Evolutionary conservation across 1,140 invertebrate genomes (phyloP).

Genomic region (Armadillidium nasatum): DNA sequence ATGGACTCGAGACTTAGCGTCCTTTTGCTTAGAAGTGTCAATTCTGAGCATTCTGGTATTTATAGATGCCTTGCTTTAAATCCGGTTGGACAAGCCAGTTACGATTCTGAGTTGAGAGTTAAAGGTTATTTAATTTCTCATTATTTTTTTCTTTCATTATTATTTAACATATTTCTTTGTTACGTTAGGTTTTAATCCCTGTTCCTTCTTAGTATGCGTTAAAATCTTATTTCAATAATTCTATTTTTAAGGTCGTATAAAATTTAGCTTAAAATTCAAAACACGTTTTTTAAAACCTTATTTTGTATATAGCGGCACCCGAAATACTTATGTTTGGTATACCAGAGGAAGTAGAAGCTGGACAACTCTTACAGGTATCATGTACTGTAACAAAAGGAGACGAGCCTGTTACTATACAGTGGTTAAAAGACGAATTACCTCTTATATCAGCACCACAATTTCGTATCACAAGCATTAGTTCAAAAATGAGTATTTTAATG

Average conservation of each 20-base stretch:
- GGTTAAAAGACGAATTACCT: conserved; percentile 51
- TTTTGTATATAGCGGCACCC: conserved; percentile 28
- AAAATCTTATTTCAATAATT: too few species aligned
- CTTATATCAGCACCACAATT: conserved; percentile 24
- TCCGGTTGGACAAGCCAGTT: conserved; percentile 26
- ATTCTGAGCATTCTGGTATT: conserved; percentile 24
- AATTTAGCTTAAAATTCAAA: too few species aligned
- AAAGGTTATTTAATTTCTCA: conserved; percentile 6
- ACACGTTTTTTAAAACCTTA: too few species aligned
- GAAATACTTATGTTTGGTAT: conserved; percentile 67
- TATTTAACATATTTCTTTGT: not conserved
- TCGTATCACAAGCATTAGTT: conserved; percentile 31
- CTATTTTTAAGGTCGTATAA: too few species aligned
- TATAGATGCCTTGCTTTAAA: conserved; percentile 29
- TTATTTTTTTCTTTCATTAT: not conserved
- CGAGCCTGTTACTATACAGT: conserved; percentile 68
- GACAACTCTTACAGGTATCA: conserved; percentile 67
- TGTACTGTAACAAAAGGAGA: conserved; percentile 79
- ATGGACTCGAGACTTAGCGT: conserved; percentile 31
- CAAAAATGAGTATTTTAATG: conserved; percentile 32
- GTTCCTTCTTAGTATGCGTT: too few species aligned
- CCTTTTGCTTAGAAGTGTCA: conserved; percentile 30
- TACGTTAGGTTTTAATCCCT: not conserved
- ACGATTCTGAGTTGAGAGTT: conserved; percentile 24
- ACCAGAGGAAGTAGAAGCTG: conserved; percentile 71